Conservation (phyloP, 23 tunicate genomes). For the Halocynthia roretzi region DNA sequence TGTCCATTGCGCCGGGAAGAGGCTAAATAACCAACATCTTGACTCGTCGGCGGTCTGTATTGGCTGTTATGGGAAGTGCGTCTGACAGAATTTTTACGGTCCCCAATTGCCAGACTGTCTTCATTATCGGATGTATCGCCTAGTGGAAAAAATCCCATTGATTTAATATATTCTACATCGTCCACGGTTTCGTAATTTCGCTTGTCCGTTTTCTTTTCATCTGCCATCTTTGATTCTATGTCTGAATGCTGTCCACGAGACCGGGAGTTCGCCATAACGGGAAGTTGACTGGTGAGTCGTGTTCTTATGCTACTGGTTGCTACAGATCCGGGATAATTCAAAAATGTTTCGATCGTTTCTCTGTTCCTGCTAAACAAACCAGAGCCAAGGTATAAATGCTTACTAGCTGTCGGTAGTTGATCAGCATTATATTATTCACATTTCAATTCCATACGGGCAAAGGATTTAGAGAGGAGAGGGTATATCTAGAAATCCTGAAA, state of each 20-base stretch:
- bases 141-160: background rate
- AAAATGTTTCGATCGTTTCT: too few species aligned
- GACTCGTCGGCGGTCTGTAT: background rate
- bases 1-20: too few species aligned
- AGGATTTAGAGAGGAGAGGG: background rate
- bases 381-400: too few species aligned
- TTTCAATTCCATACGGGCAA: background rate
- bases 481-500: background rate
- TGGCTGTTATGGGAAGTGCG: background rate
- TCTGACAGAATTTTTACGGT: background rate
- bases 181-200: slow-evolving; percentile 40
- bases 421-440: too few species aligned
- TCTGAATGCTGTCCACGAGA: too few species aligned
- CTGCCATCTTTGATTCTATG: too few species aligned
- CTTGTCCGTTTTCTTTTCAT: background rate
- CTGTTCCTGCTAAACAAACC: too few species aligned
- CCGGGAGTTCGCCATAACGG: too few species aligned
- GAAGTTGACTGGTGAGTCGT: too few species aligned
- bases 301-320: too few species aligned
- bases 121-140: background rate
- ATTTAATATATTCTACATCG: slow-evolving; percentile 38
- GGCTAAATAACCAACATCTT: background rate
- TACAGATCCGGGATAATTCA: too few species aligned
- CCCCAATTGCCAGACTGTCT: background rate
- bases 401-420: too few species aligned